Percentiles rank a stretch among this genome's conserved stretches.
phyloP scores from a whole-genome alignment of 2,113 vertebrate genomes.

The Microtus richardsoni region DNA sequence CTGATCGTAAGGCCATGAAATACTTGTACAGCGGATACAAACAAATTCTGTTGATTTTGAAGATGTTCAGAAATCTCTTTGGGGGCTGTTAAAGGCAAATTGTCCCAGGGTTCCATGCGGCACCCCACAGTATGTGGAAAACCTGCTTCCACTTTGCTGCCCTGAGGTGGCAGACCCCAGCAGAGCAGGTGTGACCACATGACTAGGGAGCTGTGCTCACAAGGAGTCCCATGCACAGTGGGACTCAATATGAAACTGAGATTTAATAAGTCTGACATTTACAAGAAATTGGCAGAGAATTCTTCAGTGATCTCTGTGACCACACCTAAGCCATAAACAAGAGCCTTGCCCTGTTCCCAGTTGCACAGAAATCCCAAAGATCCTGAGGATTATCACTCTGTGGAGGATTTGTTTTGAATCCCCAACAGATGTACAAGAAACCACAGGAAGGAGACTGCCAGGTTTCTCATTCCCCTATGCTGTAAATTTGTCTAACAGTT shows the following conservation, averaged over 20 bases:
- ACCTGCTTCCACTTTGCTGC: not conserved
- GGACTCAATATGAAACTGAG: not conserved
- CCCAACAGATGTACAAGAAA: not conserved
- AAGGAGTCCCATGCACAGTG: too few relatives aligned
- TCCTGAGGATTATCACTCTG: not conserved
- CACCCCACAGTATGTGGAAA: not conserved
- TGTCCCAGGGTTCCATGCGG: not conserved
- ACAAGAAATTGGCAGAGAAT: not conserved
- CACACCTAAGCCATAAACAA: not conserved
- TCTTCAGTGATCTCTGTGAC: not conserved
- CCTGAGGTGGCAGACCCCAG: too few relatives aligned
- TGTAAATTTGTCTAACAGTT: constrained; percentile 19
- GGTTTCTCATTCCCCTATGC: not conserved
- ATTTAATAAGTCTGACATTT: not conserved
- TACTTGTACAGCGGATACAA: not conserved
- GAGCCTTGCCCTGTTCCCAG: not conserved
- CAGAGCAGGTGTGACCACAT: accelerated
- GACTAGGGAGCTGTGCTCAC: not conserved
- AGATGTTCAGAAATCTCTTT: not conserved
- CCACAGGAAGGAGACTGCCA: not conserved
- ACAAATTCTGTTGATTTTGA: not conserved
- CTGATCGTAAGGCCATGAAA: not conserved
- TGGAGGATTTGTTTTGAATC: constrained; percentile 2
- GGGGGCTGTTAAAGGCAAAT: not conserved
- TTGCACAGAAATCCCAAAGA: not conserved